Base-by-base conservation (phyloP, 2,888 invertebrate species). In the Catocala nupta region DNA sequence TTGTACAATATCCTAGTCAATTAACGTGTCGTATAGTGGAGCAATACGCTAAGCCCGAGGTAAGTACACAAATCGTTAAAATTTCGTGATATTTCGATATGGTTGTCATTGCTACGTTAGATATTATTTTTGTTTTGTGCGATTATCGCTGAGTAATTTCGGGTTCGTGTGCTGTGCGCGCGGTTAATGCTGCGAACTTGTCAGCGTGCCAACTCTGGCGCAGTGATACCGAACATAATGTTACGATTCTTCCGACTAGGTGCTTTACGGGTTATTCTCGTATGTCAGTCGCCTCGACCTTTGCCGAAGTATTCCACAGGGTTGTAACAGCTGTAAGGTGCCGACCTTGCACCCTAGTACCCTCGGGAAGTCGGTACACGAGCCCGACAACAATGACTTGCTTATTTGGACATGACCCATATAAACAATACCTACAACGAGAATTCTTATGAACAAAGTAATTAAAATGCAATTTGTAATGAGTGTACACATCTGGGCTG, bases 61-160 rank as follows among this genome's bases (percentile, higher is more conserved):
- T 80, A 68, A 82, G 77, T 44, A 47, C 25, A 10, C 12, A 44
- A 53, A 51, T 43, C 59, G 54, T 48, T 44, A 43, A 47, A 43
- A 56, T 58, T 12, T 47, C 9, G 54, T 42, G 36, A 7, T 65
- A 56, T 59, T 70, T 61, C 45, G 54, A 39, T 49, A 58, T 65
- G 67, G 42, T 66, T 75, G 75, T 76, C 73, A 70, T 52, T 63
- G 42, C 55, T 55, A 66, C 55, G 67, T 55, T 61, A 60, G 60
- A 64, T 74, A 80, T 78, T 81, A 84, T 83, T 86, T 81, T 80
- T 81, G 81, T 85, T 84, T 80, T 79, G 72, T 73, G 59, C 68
- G 68, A 70, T 74, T 76, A 70, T 66, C 84, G 87, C 87, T 85
- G 87, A 86, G 83, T 87, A 87, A 87, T 86, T 80, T 80, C 65